Evolutionary conservation across 1,140 invertebrate species (phyloP), one percentile per base, ranked within the genome.

Genomic region (Zaprionus inermis): DNA sequence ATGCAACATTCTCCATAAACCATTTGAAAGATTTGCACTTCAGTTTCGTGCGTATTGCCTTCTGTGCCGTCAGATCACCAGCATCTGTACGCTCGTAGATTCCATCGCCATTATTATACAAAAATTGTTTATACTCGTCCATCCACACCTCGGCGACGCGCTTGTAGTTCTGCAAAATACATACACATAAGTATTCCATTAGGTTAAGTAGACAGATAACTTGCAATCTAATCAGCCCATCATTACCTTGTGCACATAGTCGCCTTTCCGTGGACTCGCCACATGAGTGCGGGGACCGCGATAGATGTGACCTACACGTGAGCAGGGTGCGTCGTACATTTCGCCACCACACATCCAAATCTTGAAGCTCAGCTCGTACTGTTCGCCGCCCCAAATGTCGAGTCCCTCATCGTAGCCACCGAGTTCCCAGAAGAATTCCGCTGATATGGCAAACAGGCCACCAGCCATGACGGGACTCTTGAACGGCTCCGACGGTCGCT

Each of bases 121-220:
- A 92, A 91, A 96, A 96, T 73, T 98, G 94, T n/a, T 97, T 97
- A 91, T 98, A 99, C 81, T 98, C 97, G 92, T 99, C 98, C 98
- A 99, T 99, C 99, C 99, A 99, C 1, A 99, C 98, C 91, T 99
- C 97, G 1, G 97, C 98, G 4, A 98, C 96, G 41, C 98, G 94
- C 92, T 96, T 93, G 94, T 98, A 96, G 94, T 99, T 95, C 96
- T 97, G 78, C 14, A 90, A 81, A 72, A 22, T 5, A 60, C 22
- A 56, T 44, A 12, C 2, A 38, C 5, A 16, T 7, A 65, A 5
- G 7, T 14, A 44, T 3, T 44, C 38, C 7, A 44, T 44, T 44
- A 44, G n/a, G 7, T 44, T n/a, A 10, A 20, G 16, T n/a, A 52
- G 28, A 0, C 10, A 32, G 30, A 7, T 32, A 32, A 10, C 5